phyloP scores from a whole-genome alignment of 2,797 vertebrate genomes.

The Balearica regulorum region DNA sequence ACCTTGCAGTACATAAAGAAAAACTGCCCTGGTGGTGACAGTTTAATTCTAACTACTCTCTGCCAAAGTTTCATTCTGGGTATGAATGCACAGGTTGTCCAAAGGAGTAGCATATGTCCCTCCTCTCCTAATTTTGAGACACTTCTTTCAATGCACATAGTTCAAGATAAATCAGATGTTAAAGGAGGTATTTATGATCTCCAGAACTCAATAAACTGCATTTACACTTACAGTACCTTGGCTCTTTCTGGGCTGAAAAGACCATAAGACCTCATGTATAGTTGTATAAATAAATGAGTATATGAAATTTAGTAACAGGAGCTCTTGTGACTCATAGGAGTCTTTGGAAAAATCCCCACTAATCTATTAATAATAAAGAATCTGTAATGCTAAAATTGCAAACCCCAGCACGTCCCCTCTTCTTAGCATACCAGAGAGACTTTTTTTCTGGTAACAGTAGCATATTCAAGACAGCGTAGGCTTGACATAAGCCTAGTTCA shows the following conservation, averaged over 20 bases:
- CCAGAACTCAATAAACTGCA: slow-evolving; percentile 35
- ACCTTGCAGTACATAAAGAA: not conserved
- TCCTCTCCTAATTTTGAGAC: not conserved
- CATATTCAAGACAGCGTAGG: slow-evolving; percentile 33
- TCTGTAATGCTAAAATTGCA: slow-evolving; percentile 59
- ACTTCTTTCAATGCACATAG: slow-evolving; percentile 7
- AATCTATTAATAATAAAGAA: slow-evolving; percentile 70
- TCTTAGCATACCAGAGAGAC: slow-evolving; percentile 41
- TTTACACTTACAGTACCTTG: not conserved
- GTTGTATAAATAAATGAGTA: slow-evolving; percentile 62
- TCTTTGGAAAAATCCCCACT: slow-evolving; percentile 58
- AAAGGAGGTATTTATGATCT: slow-evolving; percentile 44
- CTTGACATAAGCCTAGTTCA: slow-evolving; percentile 8
- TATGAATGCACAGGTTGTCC: slow-evolving; percentile 29
- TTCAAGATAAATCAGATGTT: slow-evolving; percentile 32
- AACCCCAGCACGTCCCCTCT: slow-evolving; percentile 47
- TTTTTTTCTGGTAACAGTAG: slow-evolving; percentile 48
- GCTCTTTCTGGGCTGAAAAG: slow-evolving; percentile 35
- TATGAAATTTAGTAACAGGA: slow-evolving; percentile 61
- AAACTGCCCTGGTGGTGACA: not conserved
- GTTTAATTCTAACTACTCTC: slow-evolving; percentile 5
- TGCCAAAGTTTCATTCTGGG: not conserved
- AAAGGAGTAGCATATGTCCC: not conserved
- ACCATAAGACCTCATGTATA: slow-evolving; percentile 8
- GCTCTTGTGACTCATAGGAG: slow-evolving; percentile 62